Base-by-base conservation (phyloP, 1,140 invertebrate genomes). In the Caenorhabditis remanei region DNA sequence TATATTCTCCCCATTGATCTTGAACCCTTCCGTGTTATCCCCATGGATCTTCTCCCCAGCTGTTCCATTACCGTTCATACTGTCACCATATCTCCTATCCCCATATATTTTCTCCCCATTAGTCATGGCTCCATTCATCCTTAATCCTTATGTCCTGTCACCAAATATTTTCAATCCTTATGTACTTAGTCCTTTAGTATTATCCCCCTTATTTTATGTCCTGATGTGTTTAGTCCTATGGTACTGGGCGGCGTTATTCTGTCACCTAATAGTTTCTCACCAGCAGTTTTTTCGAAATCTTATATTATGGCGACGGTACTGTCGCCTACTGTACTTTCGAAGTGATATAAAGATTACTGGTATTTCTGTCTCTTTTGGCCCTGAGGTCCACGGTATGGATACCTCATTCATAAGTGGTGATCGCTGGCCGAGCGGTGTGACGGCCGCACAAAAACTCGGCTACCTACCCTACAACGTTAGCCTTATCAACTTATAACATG, bases 81-180 rank as follows among this genome's bases (percentile, higher is more conserved):
- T 90, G 6, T 87, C 87, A 9, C 90, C 83, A 13, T 90, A 87
- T 53, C 40, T 89, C 16, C 85, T 89, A 13, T 86, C 84, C 9
- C 88, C 88, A 14, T 89, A 84, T 63, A 87, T 91, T 14, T 63
- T 91, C 14, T 87, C 88, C 16, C 90, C 90, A 4, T 58, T 90
- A 40, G 90, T 92, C 32, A 85, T 92, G 75, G 86, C 91, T n/a
- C 91, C 91, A 9, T 92, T 92, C 84, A 92, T 92, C 79, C 87
- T 91, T 0, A 88, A 83, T 75, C 88, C 86, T 16, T 91, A 91
- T 58, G 90, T 91, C 3, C 82, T 91, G 14, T 92, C 91, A 16
- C 90, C 90, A 14, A 91, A 92, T 58, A 85, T 91, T 14, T 56
- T 91, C 24, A 92, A 91, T 63, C 90, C 90, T 4, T 91, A 91